Evolutionary conservation across 53 echinoderm and acorn worm species (phyloP), one percentile per base, ranked within the genome.

Genomic region (Patiria pectinifera): DNA sequence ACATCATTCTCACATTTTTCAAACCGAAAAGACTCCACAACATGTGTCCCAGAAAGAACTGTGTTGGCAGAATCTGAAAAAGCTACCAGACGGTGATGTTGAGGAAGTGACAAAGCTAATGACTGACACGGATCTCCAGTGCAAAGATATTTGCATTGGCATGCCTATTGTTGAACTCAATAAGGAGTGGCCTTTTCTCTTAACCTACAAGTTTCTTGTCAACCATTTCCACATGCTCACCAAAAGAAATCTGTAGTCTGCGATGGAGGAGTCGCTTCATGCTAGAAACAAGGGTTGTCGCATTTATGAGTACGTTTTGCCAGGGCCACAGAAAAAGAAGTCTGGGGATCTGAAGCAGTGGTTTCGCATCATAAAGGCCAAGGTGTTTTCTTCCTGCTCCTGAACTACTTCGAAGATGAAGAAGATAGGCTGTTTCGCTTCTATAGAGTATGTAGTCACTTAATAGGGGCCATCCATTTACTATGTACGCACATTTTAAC

Each of bases 171-270:
- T 71, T 91, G 91, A 92, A 92, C 85, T 92, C 92, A 84, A 83
- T 92, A 85, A 92, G 92, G 84, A 92, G 92, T 85, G 92, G 92
- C 92, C 92, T 83, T 92, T 92, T 84, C 85, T 92, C 84, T 92
- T 92, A 35, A 85, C 84, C 92, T 85, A 85, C 85, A 92, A 92
- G 84, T 92, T 85, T 92, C 92, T 85, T 74, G 76, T 76, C 84
- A 83, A 92, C 84, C 84, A 92, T 76, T 92, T 92, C 85, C 84
- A 85, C 83, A 85, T 92, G 60, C 92, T 91, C 82, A 91, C 91
- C 71, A 83, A 91, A 83, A 82, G 83, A 82, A 91, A 91, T 82
- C 83, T 53, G 82, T 23, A 83, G 83, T 91, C 91, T 71, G 91
- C 35, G 47, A 82, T 91, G 82, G 91, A 91, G 83, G 91, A 83